These are phyloP conservation scores for Triplophysa rosa DNA, from an alignment of 2,113 vertebrate species.

Conservation along the genomic window DNA sequence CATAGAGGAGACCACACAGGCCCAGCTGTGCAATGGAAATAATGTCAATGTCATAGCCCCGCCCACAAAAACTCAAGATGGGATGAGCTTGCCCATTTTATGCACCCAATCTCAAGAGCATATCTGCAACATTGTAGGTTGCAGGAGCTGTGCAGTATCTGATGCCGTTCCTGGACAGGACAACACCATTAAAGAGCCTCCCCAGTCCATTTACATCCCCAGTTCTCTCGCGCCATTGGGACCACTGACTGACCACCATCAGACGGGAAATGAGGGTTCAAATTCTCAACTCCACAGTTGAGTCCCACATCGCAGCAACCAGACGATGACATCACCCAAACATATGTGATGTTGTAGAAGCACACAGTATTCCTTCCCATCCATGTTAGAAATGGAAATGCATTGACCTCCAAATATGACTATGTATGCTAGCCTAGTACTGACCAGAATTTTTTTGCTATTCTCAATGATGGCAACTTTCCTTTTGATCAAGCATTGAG, in stretches of 20 bases:
- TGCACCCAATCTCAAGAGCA: constrained; percentile 55
- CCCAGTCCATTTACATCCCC: constrained; percentile 66
- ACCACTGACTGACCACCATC: constrained; percentile 1
- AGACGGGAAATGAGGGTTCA: constrained; percentile 16
- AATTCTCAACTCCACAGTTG: neutral
- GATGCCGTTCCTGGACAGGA: constrained; percentile 28
- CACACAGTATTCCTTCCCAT: constrained; percentile 4
- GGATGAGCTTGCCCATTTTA: constrained; percentile 10
- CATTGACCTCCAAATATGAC: neutral
- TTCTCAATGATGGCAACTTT: neutral
- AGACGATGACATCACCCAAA: constrained; percentile 44
- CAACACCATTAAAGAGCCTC: constrained; percentile 63
- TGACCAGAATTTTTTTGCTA: neutral
- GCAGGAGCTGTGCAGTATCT: constrained; percentile 2
- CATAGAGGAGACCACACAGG: constrained; percentile 64
- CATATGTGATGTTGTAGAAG: constrained; percentile 49
- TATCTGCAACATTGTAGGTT: constrained; percentile 42
- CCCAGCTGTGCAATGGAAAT: constrained; percentile 42
- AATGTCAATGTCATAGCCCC: neutral
- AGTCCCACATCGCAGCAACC: constrained; percentile 21
- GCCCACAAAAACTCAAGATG: constrained; percentile 8
- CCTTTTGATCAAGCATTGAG: neutral
- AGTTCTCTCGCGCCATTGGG: constrained; percentile 20
- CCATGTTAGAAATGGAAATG: neutral
- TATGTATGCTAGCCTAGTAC: neutral